Evolutionary conservation across 2,797 vertebrate genomes (phyloP).

Genomic region (Thaleichthys pacificus): DNA sequence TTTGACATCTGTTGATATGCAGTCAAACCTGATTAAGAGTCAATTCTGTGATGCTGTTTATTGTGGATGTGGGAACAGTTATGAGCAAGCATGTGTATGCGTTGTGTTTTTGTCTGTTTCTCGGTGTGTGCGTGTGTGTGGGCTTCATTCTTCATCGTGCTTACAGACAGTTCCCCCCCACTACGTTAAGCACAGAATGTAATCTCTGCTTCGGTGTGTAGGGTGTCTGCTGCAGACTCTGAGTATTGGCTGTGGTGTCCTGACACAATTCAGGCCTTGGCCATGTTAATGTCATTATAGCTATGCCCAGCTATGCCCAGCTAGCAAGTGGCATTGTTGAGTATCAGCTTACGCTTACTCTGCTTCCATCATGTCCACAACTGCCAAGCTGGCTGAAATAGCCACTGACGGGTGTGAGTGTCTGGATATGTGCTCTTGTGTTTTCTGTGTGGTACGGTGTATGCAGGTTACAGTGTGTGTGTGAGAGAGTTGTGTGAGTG

Average conservation of each 20-base stretch:
- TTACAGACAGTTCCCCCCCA: slow-evolving; percentile 36
- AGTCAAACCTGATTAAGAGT: not conserved
- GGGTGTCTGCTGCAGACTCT: slow-evolving; percentile 1
- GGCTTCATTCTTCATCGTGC: slow-evolving; percentile 42
- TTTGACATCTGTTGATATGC: no score
- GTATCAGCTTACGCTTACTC: slow-evolving; percentile 72
- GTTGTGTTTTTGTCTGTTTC: not conserved
- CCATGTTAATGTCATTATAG: slow-evolving; percentile 59
- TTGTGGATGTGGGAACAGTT: not conserved
- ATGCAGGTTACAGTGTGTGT: not conserved
- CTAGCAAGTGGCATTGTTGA: slow-evolving; percentile 76
- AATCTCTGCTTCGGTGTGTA: slow-evolving; percentile 41
- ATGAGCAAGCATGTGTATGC: not conserved
- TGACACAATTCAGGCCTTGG: slow-evolving; percentile 57
- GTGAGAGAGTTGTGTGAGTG: not conserved
- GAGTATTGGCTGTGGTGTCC: slow-evolving; percentile 4
- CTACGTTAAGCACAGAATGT: slow-evolving; percentile 40
- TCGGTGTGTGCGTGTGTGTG: not conserved
- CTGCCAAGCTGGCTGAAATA: slow-evolving; percentile 74
- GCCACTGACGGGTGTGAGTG: slow-evolving; percentile 40
- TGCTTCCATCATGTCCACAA: slow-evolving; percentile 68
- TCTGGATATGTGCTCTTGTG: slow-evolving; percentile 17
- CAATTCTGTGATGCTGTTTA: not conserved
- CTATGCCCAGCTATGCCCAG: slow-evolving; percentile 67
- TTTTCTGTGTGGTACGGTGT: not conserved